Conservation (phyloP, 2,888 invertebrate species). For the Andrena dorsata region DNA sequence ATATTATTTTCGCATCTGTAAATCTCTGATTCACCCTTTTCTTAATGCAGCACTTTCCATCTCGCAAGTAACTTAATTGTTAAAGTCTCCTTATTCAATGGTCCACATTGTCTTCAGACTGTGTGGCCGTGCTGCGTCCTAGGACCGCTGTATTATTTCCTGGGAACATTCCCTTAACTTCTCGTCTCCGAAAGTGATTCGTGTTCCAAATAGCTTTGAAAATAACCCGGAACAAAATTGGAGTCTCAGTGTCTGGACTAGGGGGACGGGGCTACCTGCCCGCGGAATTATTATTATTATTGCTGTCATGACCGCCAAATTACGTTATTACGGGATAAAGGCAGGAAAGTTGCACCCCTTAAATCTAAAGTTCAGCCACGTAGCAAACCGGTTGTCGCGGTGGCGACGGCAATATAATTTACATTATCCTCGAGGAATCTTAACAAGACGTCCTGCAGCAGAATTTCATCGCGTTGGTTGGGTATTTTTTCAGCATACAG, state of each 20-base stretch:
- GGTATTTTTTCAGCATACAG: neutral
- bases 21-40: neutral
- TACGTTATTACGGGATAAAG: slow-evolving; percentile 11
- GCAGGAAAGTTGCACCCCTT: slow-evolving; percentile 13
- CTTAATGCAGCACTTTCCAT: neutral
- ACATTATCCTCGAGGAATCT: slow-evolving; percentile 26
- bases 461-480: slow-evolving; percentile 4
- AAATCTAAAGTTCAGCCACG: neutral
- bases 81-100: neutral
- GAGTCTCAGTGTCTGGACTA: neutral
- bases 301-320: neutral
- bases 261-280: neutral
- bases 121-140: neutral
- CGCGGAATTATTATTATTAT: slow-evolving; percentile 23
- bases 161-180: neutral
- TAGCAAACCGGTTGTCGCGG: neutral
- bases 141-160: neutral
- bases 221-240: neutral
- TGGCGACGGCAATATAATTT: neutral
- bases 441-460: neutral
- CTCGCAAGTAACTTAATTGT: too few species aligned
- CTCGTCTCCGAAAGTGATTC: slow-evolving; percentile 11
- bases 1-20: neutral
- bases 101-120: neutral
- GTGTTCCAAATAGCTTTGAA: neutral